Base-by-base conservation (phyloP, 2,113 vertebrate genomes). In the Lophius piscatorius region DNA sequence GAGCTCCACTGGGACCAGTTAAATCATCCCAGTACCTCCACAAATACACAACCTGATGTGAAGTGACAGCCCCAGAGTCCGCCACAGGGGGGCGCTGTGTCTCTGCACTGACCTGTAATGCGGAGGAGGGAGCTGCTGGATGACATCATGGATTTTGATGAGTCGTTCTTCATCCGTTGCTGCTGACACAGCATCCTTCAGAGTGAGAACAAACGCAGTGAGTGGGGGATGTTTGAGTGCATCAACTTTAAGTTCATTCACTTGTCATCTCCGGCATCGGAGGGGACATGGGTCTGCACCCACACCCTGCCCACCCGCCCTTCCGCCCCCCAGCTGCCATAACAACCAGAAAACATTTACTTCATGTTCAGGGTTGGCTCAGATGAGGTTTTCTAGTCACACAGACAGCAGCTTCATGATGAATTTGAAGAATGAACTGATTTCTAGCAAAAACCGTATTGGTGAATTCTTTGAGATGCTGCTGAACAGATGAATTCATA, bases 121-220 rank as follows among this genome's bases (percentile, higher is more conserved):
- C 18, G 97, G 97, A 0, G 96, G 96, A 2, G 97, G 97, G 52
- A 99, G 93, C 76, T 98, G 97, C 73, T 98, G 96, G 80, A 99
- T 99, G 86, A 98, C 96, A 34, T 98, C 97, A 12, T 99, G 95
- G 72, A 98, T 98, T 89, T 97, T 98, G 59, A 98, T 94, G 86
- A 99, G 84, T 51, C 96, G 85, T 4, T 99, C 97, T 76, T 99
- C 97, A 9, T 99, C 97, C 0, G 97, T 97, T 34, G 96, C 96
- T 65, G 96, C 96, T 66, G 96, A 98, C 70, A 99, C 96, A 0
- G 97, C 97, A 2, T 99, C 97, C 97, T 99, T 84, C 42, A 65
- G 28, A 69, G 48, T 47, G 17, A 26, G 55, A 49, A 62, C 22
- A 72, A 40, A 10, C 33, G 55, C 16, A 2, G 40, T n/a, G n/a